phyloP scores from a whole-genome alignment of 2,113 vertebrate species.

The Chinchilla lanigera region DNA sequence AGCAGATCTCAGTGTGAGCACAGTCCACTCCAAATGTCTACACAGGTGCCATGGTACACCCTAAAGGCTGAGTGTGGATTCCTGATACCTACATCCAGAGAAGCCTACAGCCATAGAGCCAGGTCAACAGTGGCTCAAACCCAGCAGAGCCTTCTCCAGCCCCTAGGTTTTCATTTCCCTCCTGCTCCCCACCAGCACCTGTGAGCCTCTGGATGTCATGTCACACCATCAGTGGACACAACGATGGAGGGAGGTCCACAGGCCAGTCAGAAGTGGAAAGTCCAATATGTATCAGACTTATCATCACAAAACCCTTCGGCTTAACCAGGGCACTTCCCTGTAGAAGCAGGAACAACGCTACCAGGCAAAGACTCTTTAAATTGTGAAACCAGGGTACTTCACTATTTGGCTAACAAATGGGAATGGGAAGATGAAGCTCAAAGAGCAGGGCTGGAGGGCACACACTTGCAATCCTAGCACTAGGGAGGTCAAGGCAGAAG shows the following conservation, averaged over 20 bases:
- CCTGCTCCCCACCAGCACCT: neutral
- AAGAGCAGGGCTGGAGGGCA: neutral
- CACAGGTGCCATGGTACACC: neutral
- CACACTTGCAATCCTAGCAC: neutral
- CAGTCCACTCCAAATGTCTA: neutral
- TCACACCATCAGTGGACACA: neutral
- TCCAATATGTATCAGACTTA: neutral
- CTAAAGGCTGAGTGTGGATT: neutral
- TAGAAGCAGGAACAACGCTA: neutral
- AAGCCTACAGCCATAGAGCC: neutral
- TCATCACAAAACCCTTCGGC: neutral
- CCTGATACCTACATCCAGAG: neutral
- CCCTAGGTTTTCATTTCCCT: neutral
- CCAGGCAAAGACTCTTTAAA: neutral
- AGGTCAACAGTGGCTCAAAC: neutral
- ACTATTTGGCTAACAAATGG: neutral
- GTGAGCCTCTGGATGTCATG: neutral
- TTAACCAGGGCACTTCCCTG: neutral
- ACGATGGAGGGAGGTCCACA: neutral
- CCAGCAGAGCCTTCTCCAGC: neutral
- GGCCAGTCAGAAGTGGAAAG: neutral
- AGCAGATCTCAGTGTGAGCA: neutral
- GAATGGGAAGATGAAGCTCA: neutral
- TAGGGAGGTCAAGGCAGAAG: neutral
- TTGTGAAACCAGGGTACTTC: neutral